These are phyloP conservation scores for Aradus depressus DNA, from an alignment of 2,888 invertebrate genomes.

Conservation along the genomic window DNA sequence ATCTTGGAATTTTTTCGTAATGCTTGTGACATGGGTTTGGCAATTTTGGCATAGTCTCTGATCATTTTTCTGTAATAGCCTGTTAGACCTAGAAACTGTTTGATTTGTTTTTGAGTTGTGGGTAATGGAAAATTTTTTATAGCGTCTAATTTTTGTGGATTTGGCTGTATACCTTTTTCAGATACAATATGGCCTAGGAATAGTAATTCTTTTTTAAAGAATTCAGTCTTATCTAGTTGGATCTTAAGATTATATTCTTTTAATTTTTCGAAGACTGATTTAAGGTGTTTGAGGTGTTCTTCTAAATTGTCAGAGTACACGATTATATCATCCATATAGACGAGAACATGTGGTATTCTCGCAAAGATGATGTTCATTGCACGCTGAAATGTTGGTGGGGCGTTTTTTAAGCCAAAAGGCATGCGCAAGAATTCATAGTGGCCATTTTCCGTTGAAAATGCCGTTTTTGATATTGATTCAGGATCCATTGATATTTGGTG, in stretches of 20 bases:
- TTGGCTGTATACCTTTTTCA: slow-evolving; percentile 3
- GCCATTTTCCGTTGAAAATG: no score
- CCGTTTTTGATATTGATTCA: slow-evolving; percentile 15
- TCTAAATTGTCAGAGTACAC: slow-evolving; percentile 12
- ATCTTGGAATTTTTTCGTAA: background rate
- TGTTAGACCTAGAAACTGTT: slow-evolving; percentile 31
- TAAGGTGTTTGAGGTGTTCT: slow-evolving; percentile 8
- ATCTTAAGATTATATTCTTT: slow-evolving; percentile 18
- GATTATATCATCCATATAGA: slow-evolving; percentile 19
- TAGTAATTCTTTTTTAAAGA: slow-evolving; percentile 15
- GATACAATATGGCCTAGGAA: slow-evolving; percentile 17
- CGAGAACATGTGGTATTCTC: slow-evolving; percentile 13
- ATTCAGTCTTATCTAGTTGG: slow-evolving; percentile 20
- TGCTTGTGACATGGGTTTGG: slow-evolving; percentile 5
- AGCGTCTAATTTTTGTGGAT: slow-evolving; percentile 7
- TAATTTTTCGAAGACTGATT: slow-evolving; percentile 2
- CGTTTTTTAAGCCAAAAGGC: slow-evolving; percentile 17
- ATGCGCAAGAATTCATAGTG: slow-evolving; percentile 13
- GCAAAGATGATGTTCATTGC: slow-evolving; percentile 14
- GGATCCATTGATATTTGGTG: slow-evolving; percentile 14
- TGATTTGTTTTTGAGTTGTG: slow-evolving; percentile 6
- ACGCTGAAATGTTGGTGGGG: slow-evolving; percentile 14
- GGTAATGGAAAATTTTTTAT: slow-evolving; percentile 15
- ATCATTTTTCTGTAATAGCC: slow-evolving; percentile 33
- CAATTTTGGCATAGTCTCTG: slow-evolving; percentile 28